Base-by-base conservation (phyloP, 2,113 vertebrate genomes). In the Emberiza fucata region DNA sequence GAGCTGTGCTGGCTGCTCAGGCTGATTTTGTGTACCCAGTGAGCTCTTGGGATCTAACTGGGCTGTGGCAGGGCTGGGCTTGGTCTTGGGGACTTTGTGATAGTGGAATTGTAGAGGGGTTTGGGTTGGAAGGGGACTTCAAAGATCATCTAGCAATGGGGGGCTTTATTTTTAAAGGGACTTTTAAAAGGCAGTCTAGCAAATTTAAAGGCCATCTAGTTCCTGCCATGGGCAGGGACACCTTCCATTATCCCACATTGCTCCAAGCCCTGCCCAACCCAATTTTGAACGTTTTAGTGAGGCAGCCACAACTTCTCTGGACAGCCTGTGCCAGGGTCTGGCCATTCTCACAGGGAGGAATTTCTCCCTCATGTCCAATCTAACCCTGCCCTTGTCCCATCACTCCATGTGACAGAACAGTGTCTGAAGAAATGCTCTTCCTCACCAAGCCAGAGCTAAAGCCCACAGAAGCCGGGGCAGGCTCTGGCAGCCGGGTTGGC, bases 401-500 rank as follows among this genome's bases (percentile, higher is more conserved):
- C 28, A 6, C 28, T 73, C 31, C 28, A 3, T 12, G 69, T 0
- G 3, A 10, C 29, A 12, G 45, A 13, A 21, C 1, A 5, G 69
- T 2, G 7, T 31, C 21, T n/a, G 50, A 19, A 42, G 40, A 15
- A 47, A 25, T 0, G 4, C 45, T 40, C 13, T 5, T 78, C 37
- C 56, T 50, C 19, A 3, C 22, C 24, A 2, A 22, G 29, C 15
- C 14, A 12, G 47, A 25, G 51, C 28, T 7, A 9, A 12, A 59
- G 6, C 5, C 33, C 61, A 3, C 5, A 6, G 9, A 57, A 57
- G 1, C 5, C 64, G 0, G 0, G n/a, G 51, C 14, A 7, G 29
- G 37, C 37, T 45, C 37, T 5, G 78, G 37, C 2, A 5, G 11
- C 8, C 0, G 19, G 17, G 50, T 0, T 21, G 72, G 57, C 24